Evolutionary conservation across 30 jellyfish, hydroid and myxozoan species (phyloP), one percentile per base, ranked within the genome.

Genomic region (Chrysaora quinquecirrha): DNA sequence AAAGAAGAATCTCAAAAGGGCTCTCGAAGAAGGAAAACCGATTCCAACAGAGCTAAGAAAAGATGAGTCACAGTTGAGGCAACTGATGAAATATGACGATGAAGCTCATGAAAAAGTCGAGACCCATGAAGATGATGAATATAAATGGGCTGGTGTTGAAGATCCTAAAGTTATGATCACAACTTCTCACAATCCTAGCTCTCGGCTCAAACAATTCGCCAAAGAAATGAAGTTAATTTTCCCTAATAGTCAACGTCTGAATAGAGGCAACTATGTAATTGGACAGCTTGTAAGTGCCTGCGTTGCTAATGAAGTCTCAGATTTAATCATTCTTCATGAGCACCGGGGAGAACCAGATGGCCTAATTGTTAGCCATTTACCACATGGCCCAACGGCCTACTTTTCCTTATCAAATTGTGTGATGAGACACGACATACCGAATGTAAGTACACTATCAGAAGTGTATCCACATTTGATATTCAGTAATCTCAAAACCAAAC

Each of bases 291-390:
- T 95, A 1, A 66, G 82, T 34, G 97, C 99, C 3, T 95, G 99
- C 72, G 75, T 63, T 27, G 97, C 99, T 12, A 89, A 89, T 64
- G 97, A 95, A 49, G 97, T 88, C 22, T 84, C 99, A 14, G 99
- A 95, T 95, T 70, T 95, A 46, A 75, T 95, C 0, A 83, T 95
- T 63, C 71, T 84, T 28, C 99, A 95, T 80, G 99, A 95, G 79
- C 97, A 89, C 60, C 76, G 99, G 11, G 99, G 99, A 50, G 80
- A 95, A 74, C 99, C 99, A 60, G 99, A 95, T 69, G 97, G 99
- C 12, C 49, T 95, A 75, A 84, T 89, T 22, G 85, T 95, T n/a
- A 75, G 96, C 60, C 99, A 95, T 67, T 74, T 95, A 60, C 99
- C 99, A 30, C 91, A 83, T 68, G 99, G 99, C 7, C 99, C 99